These are phyloP conservation scores for Epiblema foenella DNA, from an alignment of 2,888 invertebrate species.

Conservation along the genomic window DNA sequence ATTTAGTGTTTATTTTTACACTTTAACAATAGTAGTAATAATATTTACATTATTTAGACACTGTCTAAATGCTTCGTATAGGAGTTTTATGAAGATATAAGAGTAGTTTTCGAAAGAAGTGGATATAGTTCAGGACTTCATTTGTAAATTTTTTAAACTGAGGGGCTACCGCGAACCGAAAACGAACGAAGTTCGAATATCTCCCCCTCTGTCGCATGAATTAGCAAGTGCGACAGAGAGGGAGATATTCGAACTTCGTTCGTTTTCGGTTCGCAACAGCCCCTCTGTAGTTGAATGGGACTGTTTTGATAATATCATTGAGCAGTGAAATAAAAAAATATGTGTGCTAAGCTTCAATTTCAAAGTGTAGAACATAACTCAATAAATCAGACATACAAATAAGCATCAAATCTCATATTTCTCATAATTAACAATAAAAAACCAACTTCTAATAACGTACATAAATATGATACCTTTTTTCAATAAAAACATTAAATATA, in stretches of 20 bases:
- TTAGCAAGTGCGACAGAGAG: too few relatives aligned
- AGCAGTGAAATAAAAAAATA: neutral
- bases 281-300: neutral
- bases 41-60: slow-evolving; percentile 16
- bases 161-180: too few relatives aligned
- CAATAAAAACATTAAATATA: neutral
- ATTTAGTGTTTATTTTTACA: slow-evolving; percentile 52
- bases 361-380: slow-evolving; percentile 18
- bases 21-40: slow-evolving; percentile 15
- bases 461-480: neutral
- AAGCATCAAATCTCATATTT: neutral
- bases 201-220: too few relatives aligned
- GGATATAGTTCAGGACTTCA: too few relatives aligned
- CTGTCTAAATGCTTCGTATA: too few relatives aligned
- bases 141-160: too few relatives aligned
- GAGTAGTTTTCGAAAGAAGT: too few relatives aligned
- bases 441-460: neutral
- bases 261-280: too few relatives aligned
- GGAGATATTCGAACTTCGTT: too few relatives aligned
- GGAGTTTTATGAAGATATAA: too few relatives aligned
- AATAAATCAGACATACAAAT: neutral
- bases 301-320: neutral
- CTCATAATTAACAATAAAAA: neutral
- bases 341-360: slow-evolving; percentile 9
- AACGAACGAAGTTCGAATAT: too few relatives aligned